Conservation (phyloP, 2,888 invertebrate species). For the Rutpela maculata region DNA sequence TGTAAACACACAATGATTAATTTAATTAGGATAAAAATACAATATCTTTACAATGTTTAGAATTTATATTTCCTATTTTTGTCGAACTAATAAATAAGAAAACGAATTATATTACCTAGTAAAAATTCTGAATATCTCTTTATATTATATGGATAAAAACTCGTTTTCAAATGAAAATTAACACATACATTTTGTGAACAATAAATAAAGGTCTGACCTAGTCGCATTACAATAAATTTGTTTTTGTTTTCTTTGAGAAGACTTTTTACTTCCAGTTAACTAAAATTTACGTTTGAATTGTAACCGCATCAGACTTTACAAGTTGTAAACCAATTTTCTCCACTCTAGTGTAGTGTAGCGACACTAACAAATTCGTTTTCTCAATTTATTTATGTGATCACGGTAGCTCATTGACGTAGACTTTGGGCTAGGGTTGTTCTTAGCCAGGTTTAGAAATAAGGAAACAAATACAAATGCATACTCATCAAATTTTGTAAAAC, state of each 20-base stretch:
- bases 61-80: too few species aligned
- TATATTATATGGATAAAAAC: too few species aligned
- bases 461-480: neutral
- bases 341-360: constrained; percentile 64
- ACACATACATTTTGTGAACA: neutral
- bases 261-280: neutral
- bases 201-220: neutral
- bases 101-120: too few species aligned
- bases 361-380: constrained; percentile 70
- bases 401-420: constrained; percentile 39
- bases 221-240: neutral
- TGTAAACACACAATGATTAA: too few species aligned
- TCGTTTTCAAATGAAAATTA: too few species aligned
- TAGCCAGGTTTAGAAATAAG: neutral
- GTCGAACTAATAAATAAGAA: too few species aligned
- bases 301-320: constrained; percentile 49
- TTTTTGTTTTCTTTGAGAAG: neutral
- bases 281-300: constrained; percentile 15
- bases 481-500: neutral
- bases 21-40: too few species aligned
- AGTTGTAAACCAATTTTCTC: constrained; percentile 63
- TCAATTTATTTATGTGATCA: constrained; percentile 67
- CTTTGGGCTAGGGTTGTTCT: neutral
- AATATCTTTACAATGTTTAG: too few species aligned
- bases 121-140: too few species aligned